Conservation (phyloP, 2,113 vertebrate genomes). For the Dipodomys merriami region DNA sequence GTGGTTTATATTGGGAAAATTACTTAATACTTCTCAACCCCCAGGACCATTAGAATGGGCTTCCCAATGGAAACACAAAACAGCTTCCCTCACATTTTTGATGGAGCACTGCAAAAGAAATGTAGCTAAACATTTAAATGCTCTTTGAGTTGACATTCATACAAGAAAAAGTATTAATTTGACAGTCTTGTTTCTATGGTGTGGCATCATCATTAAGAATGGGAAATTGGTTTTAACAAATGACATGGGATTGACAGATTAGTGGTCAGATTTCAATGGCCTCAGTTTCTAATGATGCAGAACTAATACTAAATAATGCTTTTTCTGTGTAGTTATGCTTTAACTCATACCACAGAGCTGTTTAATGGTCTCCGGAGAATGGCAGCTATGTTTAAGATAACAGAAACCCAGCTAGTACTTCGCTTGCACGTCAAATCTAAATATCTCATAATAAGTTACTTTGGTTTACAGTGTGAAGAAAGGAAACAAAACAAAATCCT, state of each 20-base stretch:
- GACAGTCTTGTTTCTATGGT: slow-evolving; percentile 3
- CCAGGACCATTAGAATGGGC: slow-evolving; percentile 40
- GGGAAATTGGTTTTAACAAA: neutral
- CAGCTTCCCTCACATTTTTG: slow-evolving; percentile 61
- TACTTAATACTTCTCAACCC: slow-evolving; percentile 56
- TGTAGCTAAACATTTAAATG: neutral
- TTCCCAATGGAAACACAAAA: slow-evolving; percentile 71
- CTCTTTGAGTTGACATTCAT: slow-evolving; percentile 13
- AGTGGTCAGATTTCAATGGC: slow-evolving; percentile 29
- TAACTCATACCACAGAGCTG: slow-evolving; percentile 16
- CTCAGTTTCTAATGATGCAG: slow-evolving; percentile 42
- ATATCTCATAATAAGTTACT: neutral
- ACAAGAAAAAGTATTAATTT: slow-evolving; percentile 47
- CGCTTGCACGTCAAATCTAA: slow-evolving; percentile 13
- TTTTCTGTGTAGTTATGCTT: neutral
- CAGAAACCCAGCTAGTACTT: neutral
- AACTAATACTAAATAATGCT: slow-evolving; percentile 39
- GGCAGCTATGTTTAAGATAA: slow-evolving; percentile 29
- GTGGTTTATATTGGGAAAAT: slow-evolving; percentile 71
- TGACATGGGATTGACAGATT: neutral
- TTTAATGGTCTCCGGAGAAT: slow-evolving; percentile 23
- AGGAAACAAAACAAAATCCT: slow-evolving; percentile 31
- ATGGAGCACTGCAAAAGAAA: slow-evolving; percentile 4
- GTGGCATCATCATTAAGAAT: slow-evolving; percentile 62
- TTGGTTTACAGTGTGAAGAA: neutral